phyloP scores from a whole-genome alignment of 2,888 invertebrate species.

The Cancer borealis region DNA sequence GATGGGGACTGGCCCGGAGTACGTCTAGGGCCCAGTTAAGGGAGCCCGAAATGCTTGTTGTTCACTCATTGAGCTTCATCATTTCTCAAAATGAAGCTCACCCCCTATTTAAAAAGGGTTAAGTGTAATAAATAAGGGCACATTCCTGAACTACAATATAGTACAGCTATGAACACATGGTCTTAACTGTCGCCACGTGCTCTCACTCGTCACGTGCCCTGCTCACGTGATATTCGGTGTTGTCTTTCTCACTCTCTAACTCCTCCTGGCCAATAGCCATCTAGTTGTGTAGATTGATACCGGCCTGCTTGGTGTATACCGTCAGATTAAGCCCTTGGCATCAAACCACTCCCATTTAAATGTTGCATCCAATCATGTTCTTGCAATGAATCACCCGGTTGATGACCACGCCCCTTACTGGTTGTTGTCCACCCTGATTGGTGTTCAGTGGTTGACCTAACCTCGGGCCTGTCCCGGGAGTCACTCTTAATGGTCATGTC shows the following conservation, averaged over 20 bases:
- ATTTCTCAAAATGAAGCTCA: neutral
- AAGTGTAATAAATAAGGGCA: conserved; percentile 63
- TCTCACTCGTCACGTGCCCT: conserved; percentile 67
- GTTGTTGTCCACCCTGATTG: conserved; percentile 77
- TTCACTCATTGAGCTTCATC: neutral
- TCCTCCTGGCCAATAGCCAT: conserved; percentile 75
- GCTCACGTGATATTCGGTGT: conserved; percentile 67
- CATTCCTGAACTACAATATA: conserved; percentile 74
- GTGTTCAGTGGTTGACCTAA: conserved; percentile 76
- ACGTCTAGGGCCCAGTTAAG: conserved; percentile 73
- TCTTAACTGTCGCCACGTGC: conserved; percentile 75
- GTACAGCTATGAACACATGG: conserved; percentile 77
- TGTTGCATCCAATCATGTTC: conserved; percentile 76
- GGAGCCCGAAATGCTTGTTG: neutral
- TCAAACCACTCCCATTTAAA: conserved; percentile 75
- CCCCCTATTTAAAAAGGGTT: conserved; percentile 46
- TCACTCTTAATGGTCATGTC: conserved; percentile 77
- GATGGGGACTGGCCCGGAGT: conserved; percentile 76
- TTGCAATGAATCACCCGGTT: conserved; percentile 74
- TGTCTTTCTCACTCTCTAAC: conserved; percentile 73
- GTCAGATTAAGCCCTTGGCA: conserved; percentile 73
- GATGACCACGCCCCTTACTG: conserved; percentile 72
- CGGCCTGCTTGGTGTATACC: conserved; percentile 77
- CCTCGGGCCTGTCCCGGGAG: conserved; percentile 74
- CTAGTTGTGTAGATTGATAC: conserved; percentile 77